These are phyloP conservation scores for Phaenicophaeus curvirostris DNA, from an alignment of 2,797 vertebrate genomes.

Conservation along the genomic window DNA sequence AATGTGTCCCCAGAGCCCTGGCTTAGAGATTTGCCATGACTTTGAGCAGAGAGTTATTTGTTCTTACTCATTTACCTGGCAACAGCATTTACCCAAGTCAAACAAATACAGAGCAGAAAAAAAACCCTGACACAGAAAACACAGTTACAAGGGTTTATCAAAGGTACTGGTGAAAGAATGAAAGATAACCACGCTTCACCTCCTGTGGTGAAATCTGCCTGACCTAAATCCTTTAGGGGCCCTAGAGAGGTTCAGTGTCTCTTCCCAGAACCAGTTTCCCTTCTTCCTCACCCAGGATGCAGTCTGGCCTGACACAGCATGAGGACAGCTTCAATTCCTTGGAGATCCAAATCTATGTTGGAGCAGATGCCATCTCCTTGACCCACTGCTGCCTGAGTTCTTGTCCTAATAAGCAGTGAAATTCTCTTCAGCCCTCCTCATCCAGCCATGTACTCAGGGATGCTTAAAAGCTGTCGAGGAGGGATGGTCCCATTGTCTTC, in stretches of 20 bases:
- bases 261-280: background rate
- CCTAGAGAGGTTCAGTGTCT: background rate
- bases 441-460: rapidly evolving
- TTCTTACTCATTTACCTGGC: background rate
- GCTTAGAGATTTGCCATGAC: background rate
- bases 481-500: background rate
- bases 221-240: background rate
- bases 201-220: background rate
- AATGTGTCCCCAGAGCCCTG: rapidly evolving
- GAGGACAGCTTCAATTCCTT: background rate
- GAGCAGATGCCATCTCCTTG: background rate
- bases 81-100: background rate
- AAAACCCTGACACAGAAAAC: background rate
- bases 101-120: background rate
- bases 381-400: background rate
- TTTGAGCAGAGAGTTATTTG: background rate
- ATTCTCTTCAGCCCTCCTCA: background rate
- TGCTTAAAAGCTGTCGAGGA: background rate
- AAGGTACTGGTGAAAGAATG: background rate
- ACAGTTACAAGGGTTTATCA: background rate
- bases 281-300: background rate
- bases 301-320: background rate
- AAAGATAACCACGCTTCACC: background rate
- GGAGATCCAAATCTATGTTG: background rate
- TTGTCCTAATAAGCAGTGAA: background rate